Base-by-base conservation (phyloP, 2,797 vertebrate genomes). In the Argyrosomus regius region DNA sequence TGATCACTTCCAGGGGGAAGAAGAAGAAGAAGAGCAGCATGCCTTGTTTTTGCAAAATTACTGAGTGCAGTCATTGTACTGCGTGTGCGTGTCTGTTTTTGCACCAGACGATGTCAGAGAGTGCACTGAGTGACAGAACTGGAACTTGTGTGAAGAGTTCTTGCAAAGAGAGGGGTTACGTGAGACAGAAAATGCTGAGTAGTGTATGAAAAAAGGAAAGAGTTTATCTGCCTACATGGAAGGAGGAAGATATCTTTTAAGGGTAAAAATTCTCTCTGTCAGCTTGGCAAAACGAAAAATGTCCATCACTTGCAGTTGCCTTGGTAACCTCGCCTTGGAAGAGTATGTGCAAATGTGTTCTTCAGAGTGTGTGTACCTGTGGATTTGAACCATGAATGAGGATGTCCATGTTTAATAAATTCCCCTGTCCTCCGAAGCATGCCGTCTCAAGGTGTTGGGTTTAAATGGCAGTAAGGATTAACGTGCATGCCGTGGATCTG, bases 381-480 rank as follows among this genome's bases (percentile, higher is more conserved):
- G 76, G 28, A 65, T 60, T 11, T 69, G 46, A 80, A 74, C 62
- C 58, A 63, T 58, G 79, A 81, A 75, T 75, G 71, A 75, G 80
- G 48, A 82, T 81, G 78, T 66, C 76, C 76, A 80, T 65, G 83
- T 88, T 83, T 77, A 75, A 81, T 86, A 75, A 81, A 87, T 78
- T 83, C 82, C 78, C 35, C 69, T 60, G 80, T 46, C 71, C 75
- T 84, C 49, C 13, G 9, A 82, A 82, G 90, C 85, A 46, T 78
- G 81, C 63, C 39, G 62, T 81, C 70, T 78, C 43, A 74, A 88
- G 87, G 92, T 95, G 90, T 93, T 78, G 53, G 85, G 88, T 95
- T 93, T 92, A 93, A 94, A 95, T 93, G 92, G 91, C 93, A 94
- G 78, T 66, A 56, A 82, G 92, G 91, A 93, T 94, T 91, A 92